Evolutionary conservation across 2,888 invertebrate species (phyloP), one percentile per base, ranked within the genome.

Genomic region (Scaptomyza caliginosa): DNA sequence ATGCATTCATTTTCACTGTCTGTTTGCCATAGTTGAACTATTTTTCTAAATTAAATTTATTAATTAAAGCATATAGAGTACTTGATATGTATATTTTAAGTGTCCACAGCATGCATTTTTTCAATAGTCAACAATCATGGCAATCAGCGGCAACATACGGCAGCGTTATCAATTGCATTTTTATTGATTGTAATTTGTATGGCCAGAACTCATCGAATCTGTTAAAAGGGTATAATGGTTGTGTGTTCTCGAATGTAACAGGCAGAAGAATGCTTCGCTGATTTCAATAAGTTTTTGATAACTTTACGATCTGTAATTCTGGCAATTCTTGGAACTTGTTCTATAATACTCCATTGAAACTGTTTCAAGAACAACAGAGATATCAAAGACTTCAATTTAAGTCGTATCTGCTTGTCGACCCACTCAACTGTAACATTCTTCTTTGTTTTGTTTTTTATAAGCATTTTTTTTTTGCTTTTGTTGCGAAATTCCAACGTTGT

Each of bases 401-500:
- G n/a, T n/a, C n/a, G 32, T 13, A 32, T 32, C 7, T 13, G 2
- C 3, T 13, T 7, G 13, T 32, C 32, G n/a, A 4, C n/a, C 30
- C 2, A 13, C 32, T 13, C 2, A 13, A 28, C 10, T 13, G 7
- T n/a, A n/a, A n/a, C n/a, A n/a, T n/a, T 1, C 28, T 28, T 7
- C 13, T 2, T 32, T 7, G 6, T 13, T n/a, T n/a, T n/a, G 32
- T 21, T 45, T 26, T 43, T 38, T 36, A 21, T 46, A 54, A 19
- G 30, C 36, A 43, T 2, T 32, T 32, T 11, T n/a, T 57, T 56
- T 45, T 40, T 64, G 40, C 66, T 45, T 50, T 59, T 43, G 16
- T 51, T 58, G 66, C 59, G 42, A 49, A 65, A 70, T 65, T 64
- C 58, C 66, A 77, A 34, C 39, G 57, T 63, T 86, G 86, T 86